Base-by-base conservation (phyloP, 2,888 invertebrate genomes). In the Pherbina coryleti region DNA sequence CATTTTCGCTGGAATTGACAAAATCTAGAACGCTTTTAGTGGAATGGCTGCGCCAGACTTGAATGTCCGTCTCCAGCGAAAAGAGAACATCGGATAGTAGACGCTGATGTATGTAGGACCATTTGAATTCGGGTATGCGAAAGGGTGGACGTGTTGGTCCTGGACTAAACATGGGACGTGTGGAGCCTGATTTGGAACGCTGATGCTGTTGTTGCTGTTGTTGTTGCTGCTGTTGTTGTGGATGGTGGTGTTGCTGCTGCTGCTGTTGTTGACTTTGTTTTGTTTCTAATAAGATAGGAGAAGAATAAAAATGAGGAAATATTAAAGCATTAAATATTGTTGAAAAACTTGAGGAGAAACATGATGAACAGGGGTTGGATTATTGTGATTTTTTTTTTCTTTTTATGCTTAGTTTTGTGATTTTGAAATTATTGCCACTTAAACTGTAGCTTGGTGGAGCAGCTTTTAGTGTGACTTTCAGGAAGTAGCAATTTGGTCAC, bases 41-140 rank as follows among this genome's bases (percentile, higher is more conserved):
- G 1, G 97, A 97, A 88, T 98, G 98, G 89, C 97, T 98, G 79
- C 94, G 92, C 94, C 94, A 94, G 62, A 94, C 96, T 92, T 98
- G 98, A 86, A 99, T 97, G 87, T 99, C 99, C 14, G 97, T 97
- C 91, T 99, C 99, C 77, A 99, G 91, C 0, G 98, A 98, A 90
- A 97, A 97, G 44, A 99, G 91, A 51, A 99, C 95, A 90, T 99
- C 99, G 17, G 98, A 97, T 0, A 99, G 92, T 76, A 99, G 91
- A 79, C 98, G 92, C 90, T 99, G 98, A 91, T 99, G 99, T 83
- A 99, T 97, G 90, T 97, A 97, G 1, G 99, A 99, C 99, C 99
- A 99, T 85, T 98, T 96, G 91, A 99, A 99, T 91, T 99, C 99
- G 31, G 99, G 99, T 89, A 99, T 99, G 82, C 99, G 93, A 91